Evolutionary conservation across 2,888 invertebrate genomes (phyloP).

Genomic region (Pyrgus malvae): DNA sequence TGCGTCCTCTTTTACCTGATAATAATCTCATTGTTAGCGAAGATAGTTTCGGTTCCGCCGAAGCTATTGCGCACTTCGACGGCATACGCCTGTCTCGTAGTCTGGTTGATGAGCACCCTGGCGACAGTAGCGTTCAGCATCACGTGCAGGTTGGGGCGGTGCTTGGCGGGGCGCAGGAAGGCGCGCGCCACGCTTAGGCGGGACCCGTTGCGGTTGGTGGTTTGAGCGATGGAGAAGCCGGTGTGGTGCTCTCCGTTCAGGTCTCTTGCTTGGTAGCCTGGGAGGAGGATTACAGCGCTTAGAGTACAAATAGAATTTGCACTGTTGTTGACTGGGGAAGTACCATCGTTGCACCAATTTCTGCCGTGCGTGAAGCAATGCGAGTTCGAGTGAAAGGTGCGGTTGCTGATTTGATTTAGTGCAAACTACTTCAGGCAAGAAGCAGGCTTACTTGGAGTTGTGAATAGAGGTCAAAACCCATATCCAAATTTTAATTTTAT

Average conservation of each 20-base stretch:
- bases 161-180: constrained; percentile 89
- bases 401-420: background rate
- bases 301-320: too few relatives aligned
- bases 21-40: constrained; percentile 86
- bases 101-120: constrained; percentile 87
- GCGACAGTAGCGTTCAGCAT: constrained; percentile 92
- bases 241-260: constrained; percentile 90
- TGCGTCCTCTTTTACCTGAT: constrained; percentile 56
- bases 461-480: too few relatives aligned
- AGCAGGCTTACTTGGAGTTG: background rate
- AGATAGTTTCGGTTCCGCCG: constrained; percentile 80
- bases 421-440: background rate
- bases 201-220: constrained; percentile 92
- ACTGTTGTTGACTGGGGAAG: too few relatives aligned
- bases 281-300: background rate
- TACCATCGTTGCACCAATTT: too few relatives aligned
- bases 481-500: too few relatives aligned
- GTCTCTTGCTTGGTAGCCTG: constrained; percentile 89
- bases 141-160: constrained; percentile 90
- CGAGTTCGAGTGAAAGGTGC: too few relatives aligned
- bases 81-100: constrained; percentile 88
- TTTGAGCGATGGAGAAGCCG: constrained; percentile 94
- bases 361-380: too few relatives aligned
- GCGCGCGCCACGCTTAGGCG: constrained; percentile 91
- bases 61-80: constrained; percentile 85